phyloP scores from a whole-genome alignment of 2,888 invertebrate species.

The Platycheirus albimanus region DNA sequence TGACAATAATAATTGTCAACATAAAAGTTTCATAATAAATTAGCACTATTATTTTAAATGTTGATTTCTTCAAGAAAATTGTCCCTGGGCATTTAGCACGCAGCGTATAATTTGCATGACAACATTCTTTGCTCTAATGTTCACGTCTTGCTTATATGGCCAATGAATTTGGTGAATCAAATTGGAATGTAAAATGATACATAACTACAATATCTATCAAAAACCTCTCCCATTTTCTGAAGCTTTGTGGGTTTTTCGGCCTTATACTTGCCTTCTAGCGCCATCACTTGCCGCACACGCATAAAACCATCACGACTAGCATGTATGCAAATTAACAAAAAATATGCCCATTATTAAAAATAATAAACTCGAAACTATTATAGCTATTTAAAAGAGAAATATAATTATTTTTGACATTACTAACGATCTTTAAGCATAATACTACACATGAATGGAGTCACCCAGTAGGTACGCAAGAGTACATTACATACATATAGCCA shows the following conservation, averaged over 20 bases:
- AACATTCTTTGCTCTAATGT: constrained; percentile 23
- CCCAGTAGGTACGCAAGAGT: neutral
- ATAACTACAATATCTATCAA: constrained; percentile 7
- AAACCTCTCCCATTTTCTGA: constrained; percentile 55
- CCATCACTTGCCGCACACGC: no score
- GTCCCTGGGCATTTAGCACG: neutral
- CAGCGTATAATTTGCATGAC: constrained; percentile 24
- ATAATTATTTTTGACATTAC: constrained; percentile 22
- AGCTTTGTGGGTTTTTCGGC: constrained; percentile 65
- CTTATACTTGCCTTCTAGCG: constrained; percentile 27
- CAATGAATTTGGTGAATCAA: no score
- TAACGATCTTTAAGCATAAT: neutral
- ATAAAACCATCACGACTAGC: neutral
- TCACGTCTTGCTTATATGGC: neutral
- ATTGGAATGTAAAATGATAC: no score
- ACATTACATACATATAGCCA: no score
- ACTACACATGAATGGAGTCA: constrained; percentile 45
- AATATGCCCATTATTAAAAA: neutral
- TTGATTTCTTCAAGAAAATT: neutral
- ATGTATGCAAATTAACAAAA: constrained; percentile 50
- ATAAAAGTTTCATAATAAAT: neutral
- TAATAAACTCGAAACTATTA: neutral
- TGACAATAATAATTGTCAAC: neutral
- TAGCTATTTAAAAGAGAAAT: neutral
- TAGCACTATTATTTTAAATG: neutral